These are phyloP conservation scores for Hyla sarda DNA, from an alignment of 2,113 vertebrate species.

Conservation along the genomic window DNA sequence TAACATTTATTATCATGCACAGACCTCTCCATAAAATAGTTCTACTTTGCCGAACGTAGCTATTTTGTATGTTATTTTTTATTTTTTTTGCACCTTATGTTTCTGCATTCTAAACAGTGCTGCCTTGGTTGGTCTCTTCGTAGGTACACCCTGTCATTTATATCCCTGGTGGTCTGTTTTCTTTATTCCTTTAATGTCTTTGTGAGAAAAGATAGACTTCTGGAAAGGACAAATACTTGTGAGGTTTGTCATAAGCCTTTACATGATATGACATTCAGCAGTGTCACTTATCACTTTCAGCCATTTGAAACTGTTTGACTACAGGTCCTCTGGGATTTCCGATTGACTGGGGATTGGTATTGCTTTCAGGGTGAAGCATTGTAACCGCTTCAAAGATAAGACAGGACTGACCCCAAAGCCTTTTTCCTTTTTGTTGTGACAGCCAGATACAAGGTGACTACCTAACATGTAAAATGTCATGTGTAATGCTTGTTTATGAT, in stretches of 20 bases:
- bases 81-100: neutral
- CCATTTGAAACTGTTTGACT: slow-evolving; percentile 73
- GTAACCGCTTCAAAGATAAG: slow-evolving; percentile 75
- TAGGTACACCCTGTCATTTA: neutral
- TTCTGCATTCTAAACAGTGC: neutral
- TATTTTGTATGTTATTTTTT: no score
- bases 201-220: neutral
- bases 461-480: neutral
- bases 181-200: neutral
- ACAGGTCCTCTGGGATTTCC: slow-evolving; percentile 71
- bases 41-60: no score
- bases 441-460: slow-evolving; percentile 14
- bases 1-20: no score
- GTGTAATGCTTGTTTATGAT: neutral
- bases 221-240: slow-evolving; percentile 70
- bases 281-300: slow-evolving; percentile 71
- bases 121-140: neutral
- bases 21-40: no score
- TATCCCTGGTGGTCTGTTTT: slow-evolving; percentile 18
- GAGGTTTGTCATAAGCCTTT: slow-evolving; percentile 69
- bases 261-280: slow-evolving; percentile 75
- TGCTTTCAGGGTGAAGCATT: slow-evolving; percentile 76
- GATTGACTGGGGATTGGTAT: slow-evolving; percentile 67
- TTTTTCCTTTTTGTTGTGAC: slow-evolving; percentile 60
- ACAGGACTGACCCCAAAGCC: slow-evolving; percentile 75